Evolutionary conservation across 2,888 invertebrate species (phyloP).

Genomic region (Sialis lutaria): DNA sequence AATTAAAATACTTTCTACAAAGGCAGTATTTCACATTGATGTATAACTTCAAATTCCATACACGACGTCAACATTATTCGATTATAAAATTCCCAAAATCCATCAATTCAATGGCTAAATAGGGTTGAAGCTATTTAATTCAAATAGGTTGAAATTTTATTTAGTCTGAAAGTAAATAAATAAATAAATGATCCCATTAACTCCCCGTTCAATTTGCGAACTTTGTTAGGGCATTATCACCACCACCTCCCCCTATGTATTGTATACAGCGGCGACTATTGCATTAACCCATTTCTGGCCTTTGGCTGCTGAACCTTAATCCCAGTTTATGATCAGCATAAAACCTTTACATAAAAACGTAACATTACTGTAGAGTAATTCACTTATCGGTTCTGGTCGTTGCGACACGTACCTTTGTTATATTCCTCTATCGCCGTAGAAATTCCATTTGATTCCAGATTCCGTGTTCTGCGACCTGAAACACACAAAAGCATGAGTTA

Average conservation of each 20-base stretch:
- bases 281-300: slow-evolving; percentile 23
- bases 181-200: too few species aligned
- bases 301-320: slow-evolving; percentile 23
- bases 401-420: slow-evolving; percentile 24
- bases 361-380: slow-evolving; percentile 13
- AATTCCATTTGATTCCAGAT: slow-evolving; percentile 25
- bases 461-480: slow-evolving; percentile 24
- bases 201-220: too few species aligned
- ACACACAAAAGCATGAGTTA: slow-evolving; percentile 11
- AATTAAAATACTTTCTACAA: too few species aligned
- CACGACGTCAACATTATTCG: too few species aligned
- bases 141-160: too few species aligned
- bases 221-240: not conserved
- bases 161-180: too few species aligned
- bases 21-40: too few species aligned
- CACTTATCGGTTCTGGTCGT: slow-evolving; percentile 6
- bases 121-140: too few species aligned
- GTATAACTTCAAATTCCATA: too few species aligned
- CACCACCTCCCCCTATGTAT: slow-evolving; percentile 18
- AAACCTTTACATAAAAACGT: slow-evolving; percentile 23
- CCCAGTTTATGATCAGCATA: slow-evolving; percentile 25
- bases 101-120: too few species aligned
- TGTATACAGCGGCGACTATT: slow-evolving; percentile 23
- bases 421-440: slow-evolving; percentile 23
- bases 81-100: too few species aligned